A percentile compares a stretch with the other conserved stretches of the same genome.
Conservation (phyloP, 92 coral and sea anemone genomes). For the Epizoanthus rinbou region DNA sequence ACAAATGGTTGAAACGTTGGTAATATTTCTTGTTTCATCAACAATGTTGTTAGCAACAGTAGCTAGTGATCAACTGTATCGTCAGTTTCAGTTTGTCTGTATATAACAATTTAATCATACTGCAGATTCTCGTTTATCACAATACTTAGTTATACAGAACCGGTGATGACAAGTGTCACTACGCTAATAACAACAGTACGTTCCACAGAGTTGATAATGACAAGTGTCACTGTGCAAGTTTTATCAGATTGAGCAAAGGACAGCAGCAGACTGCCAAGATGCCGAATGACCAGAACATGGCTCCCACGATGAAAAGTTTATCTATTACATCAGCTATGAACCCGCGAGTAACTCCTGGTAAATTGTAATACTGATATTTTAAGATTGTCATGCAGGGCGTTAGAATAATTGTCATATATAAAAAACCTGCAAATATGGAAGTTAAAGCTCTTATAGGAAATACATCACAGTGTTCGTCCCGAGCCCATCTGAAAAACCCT, state of each 20-base stretch:
- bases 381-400: slow-evolving; percentile 90
- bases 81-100: no score
- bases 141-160: no score
- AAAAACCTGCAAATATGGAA: slow-evolving; percentile 84
- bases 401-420: slow-evolving; percentile 75
- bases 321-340: slow-evolving; percentile 68
- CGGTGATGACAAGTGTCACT: no score
- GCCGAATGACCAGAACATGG: slow-evolving; percentile 75
- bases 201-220: not conserved
- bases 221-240: slow-evolving; percentile 66
- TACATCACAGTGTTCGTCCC: slow-evolving; percentile 81
- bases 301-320: slow-evolving; percentile 87
- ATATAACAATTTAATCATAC: no score
- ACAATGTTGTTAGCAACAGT: no score
- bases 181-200: not conserved
- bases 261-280: slow-evolving; percentile 81
- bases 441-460: slow-evolving; percentile 82
- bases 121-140: no score
- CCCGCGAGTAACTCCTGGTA: slow-evolving; percentile 83
- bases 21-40: no score
- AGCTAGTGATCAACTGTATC: no score
- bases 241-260: slow-evolving; percentile 79
- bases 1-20: no score
- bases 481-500: slow-evolving; percentile 93
- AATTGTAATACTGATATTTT: slow-evolving; percentile 77